Evolutionary conservation across 2,113 vertebrate species (phyloP).

Genomic region (Corythornis cristatus): DNA sequence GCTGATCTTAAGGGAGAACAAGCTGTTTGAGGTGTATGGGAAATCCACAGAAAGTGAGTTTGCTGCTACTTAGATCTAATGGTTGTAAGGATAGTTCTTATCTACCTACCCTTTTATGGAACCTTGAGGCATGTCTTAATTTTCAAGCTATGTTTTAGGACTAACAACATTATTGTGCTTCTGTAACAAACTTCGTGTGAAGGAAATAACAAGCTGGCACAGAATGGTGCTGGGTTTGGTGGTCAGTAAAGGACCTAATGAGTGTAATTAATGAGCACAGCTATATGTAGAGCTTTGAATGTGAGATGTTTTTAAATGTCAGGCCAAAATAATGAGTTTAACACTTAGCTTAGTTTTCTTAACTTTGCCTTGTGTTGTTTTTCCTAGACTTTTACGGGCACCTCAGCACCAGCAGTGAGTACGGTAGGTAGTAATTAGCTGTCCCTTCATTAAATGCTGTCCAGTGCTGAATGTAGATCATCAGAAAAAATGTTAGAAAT

Average conservation of each 20-base stretch:
- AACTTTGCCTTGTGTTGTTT: conserved; percentile 59
- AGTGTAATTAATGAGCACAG: background rate
- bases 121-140: accelerated
- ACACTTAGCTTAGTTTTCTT: conserved; percentile 21
- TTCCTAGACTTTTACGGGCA: conserved; percentile 58
- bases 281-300: background rate
- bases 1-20: background rate
- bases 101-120: background rate
- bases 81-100: background rate
- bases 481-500: conserved; percentile 45
- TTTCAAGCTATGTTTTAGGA: background rate
- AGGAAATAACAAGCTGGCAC: background rate
- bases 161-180: accelerated
- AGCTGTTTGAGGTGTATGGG: background rate
- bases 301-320: background rate
- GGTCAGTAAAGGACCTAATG: background rate
- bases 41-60: accelerated
- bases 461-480: conserved; percentile 38
- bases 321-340: background rate
- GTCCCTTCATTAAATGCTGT: conserved; percentile 36
- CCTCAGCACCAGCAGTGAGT: conserved; percentile 46
- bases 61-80: background rate
- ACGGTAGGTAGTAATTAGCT: conserved; percentile 66
- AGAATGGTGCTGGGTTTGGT: background rate
- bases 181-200: background rate